Percentiles rank a stretch among this genome's conserved stretches.
Evolutionary conservation across 2,888 invertebrate genomes (phyloP).

Genomic region (Pedicia rivosa): DNA sequence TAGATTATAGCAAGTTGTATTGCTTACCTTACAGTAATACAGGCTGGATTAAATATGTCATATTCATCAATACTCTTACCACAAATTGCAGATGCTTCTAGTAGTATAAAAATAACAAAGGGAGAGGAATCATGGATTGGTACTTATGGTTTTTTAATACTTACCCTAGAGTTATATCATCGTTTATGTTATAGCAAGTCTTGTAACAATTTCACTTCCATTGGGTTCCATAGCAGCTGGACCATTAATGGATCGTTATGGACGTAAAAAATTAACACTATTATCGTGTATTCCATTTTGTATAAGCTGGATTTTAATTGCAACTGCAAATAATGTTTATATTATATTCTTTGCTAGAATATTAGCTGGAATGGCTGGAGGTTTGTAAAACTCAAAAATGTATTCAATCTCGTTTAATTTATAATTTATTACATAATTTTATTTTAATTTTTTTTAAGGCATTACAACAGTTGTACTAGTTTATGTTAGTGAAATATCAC

Average conservation of each 20-base stretch:
- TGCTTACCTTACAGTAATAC: constrained; percentile 34
- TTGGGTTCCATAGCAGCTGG: constrained; percentile 36
- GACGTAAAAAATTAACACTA: constrained; percentile 33
- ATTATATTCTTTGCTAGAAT: constrained; percentile 34
- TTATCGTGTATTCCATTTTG: constrained; percentile 30
- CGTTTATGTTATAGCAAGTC: no score
- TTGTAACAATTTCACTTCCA: constrained; percentile 37
- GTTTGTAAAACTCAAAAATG: constrained; percentile 16
- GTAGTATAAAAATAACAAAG: constrained; percentile 27
- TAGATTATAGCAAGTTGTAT: constrained; percentile 33
- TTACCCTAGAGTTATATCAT: constrained; percentile 17
- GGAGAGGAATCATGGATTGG: constrained; percentile 39
- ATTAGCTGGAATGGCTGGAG: constrained; percentile 35
- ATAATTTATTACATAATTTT: neutral
- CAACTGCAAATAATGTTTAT: constrained; percentile 28
- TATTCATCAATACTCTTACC: constrained; percentile 39
- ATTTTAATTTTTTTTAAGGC: constrained; percentile 20
- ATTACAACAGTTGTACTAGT: constrained; percentile 36
- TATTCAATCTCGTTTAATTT: neutral
- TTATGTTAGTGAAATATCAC: constrained; percentile 40
- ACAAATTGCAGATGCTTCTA: constrained; percentile 29
- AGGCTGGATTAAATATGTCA: constrained; percentile 40
- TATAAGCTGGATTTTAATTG: constrained; percentile 33
- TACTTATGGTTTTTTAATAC: constrained; percentile 21
- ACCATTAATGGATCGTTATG: constrained; percentile 38